Conservation (phyloP, 2,113 vertebrate genomes). For the Phrynosoma platyrhinos region DNA sequence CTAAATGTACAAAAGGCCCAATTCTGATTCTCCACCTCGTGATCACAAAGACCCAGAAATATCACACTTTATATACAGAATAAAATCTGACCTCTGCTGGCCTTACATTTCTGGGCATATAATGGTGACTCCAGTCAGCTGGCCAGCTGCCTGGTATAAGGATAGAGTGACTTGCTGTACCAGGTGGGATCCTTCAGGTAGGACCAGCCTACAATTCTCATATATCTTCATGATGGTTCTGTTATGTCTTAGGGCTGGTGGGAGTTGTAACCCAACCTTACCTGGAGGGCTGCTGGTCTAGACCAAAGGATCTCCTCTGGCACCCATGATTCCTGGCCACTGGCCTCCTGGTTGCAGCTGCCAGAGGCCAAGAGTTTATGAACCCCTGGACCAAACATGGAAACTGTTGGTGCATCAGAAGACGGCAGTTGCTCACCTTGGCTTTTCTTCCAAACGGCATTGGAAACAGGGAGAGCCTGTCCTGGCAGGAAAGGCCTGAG, state of each 20-base stretch:
- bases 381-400: no score
- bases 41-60: no score
- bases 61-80: no score
- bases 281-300: not conserved
- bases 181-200: no score
- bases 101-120: no score
- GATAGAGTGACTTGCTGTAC: no score
- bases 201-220: not conserved
- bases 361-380: no score
- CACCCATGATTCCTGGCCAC: not conserved
- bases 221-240: no score
- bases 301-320: not conserved
- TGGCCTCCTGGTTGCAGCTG: not conserved
- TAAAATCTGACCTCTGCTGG: no score
- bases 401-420: no score
- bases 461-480: slow-evolving; percentile 77
- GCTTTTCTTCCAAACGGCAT: slow-evolving; percentile 90
- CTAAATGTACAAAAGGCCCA: no score
- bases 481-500: slow-evolving; percentile 67
- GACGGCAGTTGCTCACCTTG: slow-evolving; percentile 81
- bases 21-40: no score
- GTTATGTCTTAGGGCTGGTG: not conserved
- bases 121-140: not conserved
- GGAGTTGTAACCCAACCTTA: not conserved
- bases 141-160: not conserved